Evolutionary conservation across 2,797 vertebrate species (phyloP).

Genomic region (Amazona finschi): DNA sequence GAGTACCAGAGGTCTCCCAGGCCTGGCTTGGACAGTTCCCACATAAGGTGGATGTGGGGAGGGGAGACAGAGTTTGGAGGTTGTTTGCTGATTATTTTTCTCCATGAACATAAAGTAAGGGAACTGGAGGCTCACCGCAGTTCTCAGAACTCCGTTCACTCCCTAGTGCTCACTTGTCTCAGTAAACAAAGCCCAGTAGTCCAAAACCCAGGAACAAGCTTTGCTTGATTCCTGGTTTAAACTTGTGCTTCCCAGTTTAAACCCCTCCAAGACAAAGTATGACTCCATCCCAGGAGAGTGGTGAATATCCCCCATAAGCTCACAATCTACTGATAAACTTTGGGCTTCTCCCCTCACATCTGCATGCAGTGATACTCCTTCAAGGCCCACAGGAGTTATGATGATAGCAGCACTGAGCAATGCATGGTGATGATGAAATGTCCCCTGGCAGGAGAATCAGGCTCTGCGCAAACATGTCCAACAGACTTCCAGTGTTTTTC

Average conservation of each 20-base stretch:
- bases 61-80: not conserved
- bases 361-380: not conserved
- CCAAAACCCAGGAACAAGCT: not conserved
- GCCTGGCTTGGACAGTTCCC: not conserved
- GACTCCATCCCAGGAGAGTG: not conserved
- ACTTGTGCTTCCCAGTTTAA: not conserved
- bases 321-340: not conserved
- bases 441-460: not conserved
- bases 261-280: not conserved
- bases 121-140: not conserved
- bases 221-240: not conserved
- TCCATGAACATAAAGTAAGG: not conserved
- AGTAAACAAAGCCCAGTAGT: rapidly evolving
- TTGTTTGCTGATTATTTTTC: not conserved
- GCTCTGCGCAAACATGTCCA: not conserved
- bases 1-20: not conserved
- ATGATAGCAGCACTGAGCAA: not conserved
- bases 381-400: not conserved
- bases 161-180: not conserved
- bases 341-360: not conserved
- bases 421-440: rapidly evolving
- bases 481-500: not conserved
- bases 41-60: not conserved
- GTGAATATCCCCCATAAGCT: not conserved
- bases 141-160: not conserved